These are phyloP conservation scores for Eledona agricola DNA, from an alignment of 2,888 invertebrate species.

Conservation along the genomic window DNA sequence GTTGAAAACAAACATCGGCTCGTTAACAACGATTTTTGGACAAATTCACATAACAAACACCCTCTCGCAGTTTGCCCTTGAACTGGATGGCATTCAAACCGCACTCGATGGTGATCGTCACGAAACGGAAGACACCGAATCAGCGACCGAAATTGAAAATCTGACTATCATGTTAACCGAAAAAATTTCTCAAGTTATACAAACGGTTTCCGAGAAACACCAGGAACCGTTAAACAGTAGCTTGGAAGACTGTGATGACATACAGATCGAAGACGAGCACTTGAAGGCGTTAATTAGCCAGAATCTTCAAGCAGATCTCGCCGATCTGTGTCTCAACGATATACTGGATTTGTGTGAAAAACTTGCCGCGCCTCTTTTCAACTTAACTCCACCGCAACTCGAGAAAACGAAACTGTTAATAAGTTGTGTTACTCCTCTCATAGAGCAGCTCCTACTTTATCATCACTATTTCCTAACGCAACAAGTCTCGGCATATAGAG, in stretches of 20 bases:
- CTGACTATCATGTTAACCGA: slow-evolving; percentile 38
- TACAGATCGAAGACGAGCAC: slow-evolving; percentile 70
- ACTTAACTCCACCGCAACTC: slow-evolving; percentile 54
- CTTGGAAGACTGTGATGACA: slow-evolving; percentile 54
- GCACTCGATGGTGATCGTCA: too few species aligned
- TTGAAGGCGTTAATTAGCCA: slow-evolving; percentile 73
- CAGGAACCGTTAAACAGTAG: slow-evolving; percentile 47
- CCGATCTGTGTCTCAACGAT: slow-evolving; percentile 66
- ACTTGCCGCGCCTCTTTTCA: slow-evolving; percentile 61
- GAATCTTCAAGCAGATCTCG: slow-evolving; percentile 70
- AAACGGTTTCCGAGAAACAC: slow-evolving; percentile 67
- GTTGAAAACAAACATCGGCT: too few species aligned
- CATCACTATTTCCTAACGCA: slow-evolving; percentile 83
- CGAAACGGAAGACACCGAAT: too few species aligned
- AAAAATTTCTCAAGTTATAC: slow-evolving; percentile 66
- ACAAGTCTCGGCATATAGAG: slow-evolving; percentile 79
- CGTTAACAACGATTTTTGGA: too few species aligned
- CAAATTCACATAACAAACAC: too few species aligned
- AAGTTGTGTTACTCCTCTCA: slow-evolving; percentile 68
- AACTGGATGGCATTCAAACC: slow-evolving; percentile 22
- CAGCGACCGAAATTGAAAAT: slow-evolving; percentile 43
- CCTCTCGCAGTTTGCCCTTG: slow-evolving; percentile 6
- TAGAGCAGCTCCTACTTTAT: slow-evolving; percentile 79
- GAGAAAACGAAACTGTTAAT: slow-evolving; percentile 46
- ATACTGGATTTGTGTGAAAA: slow-evolving; percentile 55